Evolutionary conservation across 92 coral and sea anemone species (phyloP).

Genomic region (Micromussa lordhowensis): DNA sequence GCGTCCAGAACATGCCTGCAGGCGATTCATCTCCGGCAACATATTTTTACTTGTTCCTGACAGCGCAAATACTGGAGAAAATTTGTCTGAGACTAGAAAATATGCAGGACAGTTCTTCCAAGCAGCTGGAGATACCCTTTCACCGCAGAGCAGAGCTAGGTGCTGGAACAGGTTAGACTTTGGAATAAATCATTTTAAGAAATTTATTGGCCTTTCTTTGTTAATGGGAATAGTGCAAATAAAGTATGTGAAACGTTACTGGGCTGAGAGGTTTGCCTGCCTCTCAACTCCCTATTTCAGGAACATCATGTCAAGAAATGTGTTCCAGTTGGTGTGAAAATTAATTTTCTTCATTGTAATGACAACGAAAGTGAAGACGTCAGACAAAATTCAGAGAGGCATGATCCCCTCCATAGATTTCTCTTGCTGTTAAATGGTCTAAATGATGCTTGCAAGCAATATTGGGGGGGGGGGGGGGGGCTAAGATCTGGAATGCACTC

Average conservation of each 20-base stretch:
- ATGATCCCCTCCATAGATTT: not conserved
- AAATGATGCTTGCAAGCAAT: too few species aligned
- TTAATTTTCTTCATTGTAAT: too few species aligned
- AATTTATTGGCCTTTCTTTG: not conserved
- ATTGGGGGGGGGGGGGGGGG: too few species aligned
- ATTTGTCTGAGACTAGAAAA: not conserved
- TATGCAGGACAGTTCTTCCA: not conserved
- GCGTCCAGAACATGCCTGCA: not conserved
- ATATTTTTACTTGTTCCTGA: constrained; percentile 12
- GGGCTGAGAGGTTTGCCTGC: too few species aligned
- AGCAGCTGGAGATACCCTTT: not conserved
- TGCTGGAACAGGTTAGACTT: not conserved
- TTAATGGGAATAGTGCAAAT: not conserved
- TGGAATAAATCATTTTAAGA: not conserved
- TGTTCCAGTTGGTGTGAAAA: too few species aligned
- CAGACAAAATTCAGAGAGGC: too few species aligned
- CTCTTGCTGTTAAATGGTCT: not conserved
- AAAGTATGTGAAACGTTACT: not conserved
- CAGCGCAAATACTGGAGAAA: not conserved
- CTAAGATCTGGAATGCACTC: too few species aligned
- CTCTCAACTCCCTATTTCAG: too few species aligned
- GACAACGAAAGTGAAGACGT: too few species aligned
- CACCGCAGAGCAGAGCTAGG: constrained; percentile 6
- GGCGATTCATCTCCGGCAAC: not conserved
- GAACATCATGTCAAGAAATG: too few species aligned